Evolutionary conservation across 2,113 vertebrate species (phyloP).

Genomic region (Arothron firmamentum): DNA sequence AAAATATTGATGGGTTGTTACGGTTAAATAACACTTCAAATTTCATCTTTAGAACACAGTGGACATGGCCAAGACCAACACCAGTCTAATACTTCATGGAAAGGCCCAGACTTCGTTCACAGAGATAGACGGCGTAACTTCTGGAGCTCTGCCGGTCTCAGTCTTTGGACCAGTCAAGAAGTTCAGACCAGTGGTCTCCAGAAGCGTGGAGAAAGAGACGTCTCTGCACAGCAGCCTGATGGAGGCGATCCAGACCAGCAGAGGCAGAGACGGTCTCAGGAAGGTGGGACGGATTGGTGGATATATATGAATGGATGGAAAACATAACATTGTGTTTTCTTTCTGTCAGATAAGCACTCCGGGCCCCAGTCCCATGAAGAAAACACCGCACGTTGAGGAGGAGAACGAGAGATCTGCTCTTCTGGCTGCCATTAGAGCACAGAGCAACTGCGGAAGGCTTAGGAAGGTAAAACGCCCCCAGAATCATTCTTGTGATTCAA

Average conservation of each 20-base stretch:
- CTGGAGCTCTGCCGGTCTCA: conserved; percentile 43
- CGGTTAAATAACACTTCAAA: background rate
- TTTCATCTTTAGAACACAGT: conserved; percentile 32
- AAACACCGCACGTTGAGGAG: conserved; percentile 63
- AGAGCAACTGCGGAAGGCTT: conserved; percentile 74
- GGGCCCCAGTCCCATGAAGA: conserved; percentile 57
- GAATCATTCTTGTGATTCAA: background rate
- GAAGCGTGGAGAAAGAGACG: conserved; percentile 79
- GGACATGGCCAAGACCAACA: conserved; percentile 2
- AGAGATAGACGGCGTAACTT: conserved; percentile 16
- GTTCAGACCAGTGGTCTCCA: conserved; percentile 83
- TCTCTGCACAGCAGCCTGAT: conserved; percentile 87
- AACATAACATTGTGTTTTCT: background rate
- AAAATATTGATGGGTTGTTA: background rate
- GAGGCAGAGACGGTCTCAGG: conserved; percentile 81
- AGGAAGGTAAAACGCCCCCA: conserved; percentile 77
- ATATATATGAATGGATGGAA: conserved; percentile 1
- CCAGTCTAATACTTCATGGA: conserved; percentile 14
- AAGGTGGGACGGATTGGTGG: conserved; percentile 75
- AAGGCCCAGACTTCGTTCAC: conserved; percentile 41
- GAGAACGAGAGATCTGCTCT: conserved; percentile 84
- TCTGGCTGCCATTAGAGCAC: conserved; percentile 84
- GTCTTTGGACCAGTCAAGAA: conserved; percentile 90
- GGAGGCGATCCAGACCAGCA: conserved; percentile 87
- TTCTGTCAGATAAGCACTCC: conserved; percentile 71